Base-by-base conservation (phyloP, 1,140 invertebrate species). In the Dolichoris vasculosae region DNA sequence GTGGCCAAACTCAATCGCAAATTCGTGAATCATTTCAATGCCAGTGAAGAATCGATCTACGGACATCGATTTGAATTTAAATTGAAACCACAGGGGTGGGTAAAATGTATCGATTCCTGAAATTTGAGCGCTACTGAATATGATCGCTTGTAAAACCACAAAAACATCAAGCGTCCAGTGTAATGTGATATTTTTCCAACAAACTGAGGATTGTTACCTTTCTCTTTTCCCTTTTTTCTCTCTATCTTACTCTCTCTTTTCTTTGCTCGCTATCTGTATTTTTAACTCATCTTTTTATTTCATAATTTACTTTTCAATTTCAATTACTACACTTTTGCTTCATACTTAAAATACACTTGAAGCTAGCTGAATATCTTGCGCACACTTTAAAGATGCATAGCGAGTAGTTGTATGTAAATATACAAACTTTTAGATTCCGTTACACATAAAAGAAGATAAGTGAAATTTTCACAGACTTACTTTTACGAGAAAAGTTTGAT, bases 101-200 rank as follows among this genome's bases (percentile, higher is more conserved):
- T 26, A 35, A 23, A n/a, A 43, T 67, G 55, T 84, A 77, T 77
- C 82, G 82, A 64, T 59, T 71, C 35, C 35, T 35, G 77, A 59
- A 84, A 71, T 48, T 59, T 64, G 30, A 79, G 77, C 64, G 26
- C 35, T 9, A 30, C 38, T 26, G 64, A 84, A 84, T 48, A 79
- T 71, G 75, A 84, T 84, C 59, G 69, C 73, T 20, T 4, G 32
- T 77, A 63, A 84, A 84, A 79, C 83, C 83, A 84, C 79, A 84
- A 69, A 84, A 84, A 84, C 69, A 64, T 48, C 75, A 51, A 40
- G 73, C 43, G 30, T 4, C 32, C 26, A 26, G 32, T 15, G 83
- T 79, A 84, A 84, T 35, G n/a, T 59, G 76, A 84, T 84, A 80
- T 81, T 80, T 81, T 84, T 84, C 78, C 80, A 80, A 59, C 82